phyloP scores from a whole-genome alignment of 2,888 invertebrate species.

The Amphipyra berbera region DNA sequence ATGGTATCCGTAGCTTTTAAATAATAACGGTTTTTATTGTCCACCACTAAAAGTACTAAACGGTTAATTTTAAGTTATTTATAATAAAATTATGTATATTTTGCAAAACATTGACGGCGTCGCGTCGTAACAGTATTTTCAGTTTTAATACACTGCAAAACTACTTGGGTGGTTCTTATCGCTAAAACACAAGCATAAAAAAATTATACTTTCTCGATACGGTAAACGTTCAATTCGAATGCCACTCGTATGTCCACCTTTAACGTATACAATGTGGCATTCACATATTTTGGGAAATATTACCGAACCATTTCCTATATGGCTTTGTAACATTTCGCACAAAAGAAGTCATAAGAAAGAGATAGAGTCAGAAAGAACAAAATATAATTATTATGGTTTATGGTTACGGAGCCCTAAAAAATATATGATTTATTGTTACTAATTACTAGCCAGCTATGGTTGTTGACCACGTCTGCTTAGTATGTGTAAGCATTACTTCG shows the following conservation, averaged over 20 bases:
- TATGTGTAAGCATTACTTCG: slow-evolving; percentile 70
- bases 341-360: background rate
- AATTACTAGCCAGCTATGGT: slow-evolving; percentile 56
- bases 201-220: slow-evolving; percentile 25
- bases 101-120: slow-evolving; percentile 17
- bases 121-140: slow-evolving; percentile 26
- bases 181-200: slow-evolving; percentile 27
- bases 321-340: slow-evolving; percentile 3
- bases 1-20: slow-evolving; percentile 31
- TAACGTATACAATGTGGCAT: slow-evolving; percentile 19
- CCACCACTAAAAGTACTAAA: slow-evolving; percentile 5
- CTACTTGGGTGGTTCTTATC: slow-evolving; percentile 42
- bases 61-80: slow-evolving; percentile 17
- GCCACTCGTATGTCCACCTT: slow-evolving; percentile 6
- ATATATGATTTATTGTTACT: slow-evolving; percentile 53
- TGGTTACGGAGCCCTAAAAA: slow-evolving; percentile 31
- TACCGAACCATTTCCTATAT: slow-evolving; percentile 17
- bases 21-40: slow-evolving; percentile 25
- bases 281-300: slow-evolving; percentile 14
- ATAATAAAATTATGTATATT: slow-evolving; percentile 10
- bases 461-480: slow-evolving; percentile 67
- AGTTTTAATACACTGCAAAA: slow-evolving; percentile 21
- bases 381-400: slow-evolving; percentile 16
- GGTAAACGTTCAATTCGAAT: slow-evolving; percentile 3
- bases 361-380: background rate